phyloP scores from a whole-genome alignment of 2,888 invertebrate species.

The Pachycephus smyrnensis region DNA sequence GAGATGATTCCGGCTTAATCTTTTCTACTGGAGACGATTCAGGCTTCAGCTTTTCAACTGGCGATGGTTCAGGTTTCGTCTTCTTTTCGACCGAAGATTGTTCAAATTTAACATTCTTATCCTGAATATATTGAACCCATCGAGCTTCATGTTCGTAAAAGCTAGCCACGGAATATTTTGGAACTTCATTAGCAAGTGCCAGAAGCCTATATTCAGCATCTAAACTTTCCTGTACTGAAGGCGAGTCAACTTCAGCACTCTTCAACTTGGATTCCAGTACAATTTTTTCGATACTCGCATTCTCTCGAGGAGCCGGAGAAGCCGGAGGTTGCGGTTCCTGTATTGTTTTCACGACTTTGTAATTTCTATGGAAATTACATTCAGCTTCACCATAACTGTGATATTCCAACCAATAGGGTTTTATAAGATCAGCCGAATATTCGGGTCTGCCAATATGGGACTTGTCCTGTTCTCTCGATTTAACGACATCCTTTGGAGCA shows the following conservation, averaged over 20 bases:
- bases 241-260: conserved; percentile 3
- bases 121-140: conserved; percentile 32
- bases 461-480: background rate
- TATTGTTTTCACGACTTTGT: conserved; percentile 46
- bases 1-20: background rate
- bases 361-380: conserved; percentile 48
- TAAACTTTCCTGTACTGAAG: conserved; percentile 13
- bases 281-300: conserved; percentile 48
- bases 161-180: conserved; percentile 38
- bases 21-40: background rate
- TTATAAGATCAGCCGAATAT: conserved; percentile 30
- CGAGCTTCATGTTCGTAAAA: conserved; percentile 38
- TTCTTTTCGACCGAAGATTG: conserved; percentile 7
- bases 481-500: background rate
- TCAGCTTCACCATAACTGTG: conserved; percentile 52
- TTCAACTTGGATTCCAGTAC: conserved; percentile 55
- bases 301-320: conserved; percentile 16
- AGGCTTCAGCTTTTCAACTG: background rate
- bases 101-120: conserved; percentile 10
- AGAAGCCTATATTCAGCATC: conserved; percentile 27
- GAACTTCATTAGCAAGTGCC: conserved; percentile 33
- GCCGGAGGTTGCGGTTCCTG: conserved; percentile 40
- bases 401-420: conserved; percentile 55
- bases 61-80: background rate
- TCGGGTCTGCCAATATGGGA: background rate